Evolutionary conservation across 2,113 vertebrate species (phyloP), one percentile per base, ranked within the genome.

Genomic region (Pavo muticus): DNA sequence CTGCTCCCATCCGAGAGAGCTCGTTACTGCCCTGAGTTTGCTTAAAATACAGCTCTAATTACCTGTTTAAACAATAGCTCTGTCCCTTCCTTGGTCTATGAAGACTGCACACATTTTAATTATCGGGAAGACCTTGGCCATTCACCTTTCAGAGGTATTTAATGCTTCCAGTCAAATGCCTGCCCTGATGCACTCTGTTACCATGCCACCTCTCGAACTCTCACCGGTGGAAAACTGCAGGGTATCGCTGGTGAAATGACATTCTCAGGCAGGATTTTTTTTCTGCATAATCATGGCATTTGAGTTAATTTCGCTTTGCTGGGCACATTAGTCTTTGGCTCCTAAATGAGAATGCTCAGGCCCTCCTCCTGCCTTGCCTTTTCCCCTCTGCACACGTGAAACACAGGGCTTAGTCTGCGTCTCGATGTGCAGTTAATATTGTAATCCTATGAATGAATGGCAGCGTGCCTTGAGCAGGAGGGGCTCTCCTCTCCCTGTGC

Each of bases 161-260:
- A 98, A 98, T 97, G 95, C 95, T 97, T 96, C 95, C 94, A 97
- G 97, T 98, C 97, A 97, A 97, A 98, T 95, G 96, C 94, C 96
- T 95, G 96, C 97, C 95, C 96, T 88, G 93, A 84, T 96, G 95
- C 94, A 93, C 97, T 97, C 96, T 96, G 96, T 97, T 97, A 97
- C 95, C 83, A 77, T 37, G 88, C 96, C 96, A 97, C 97, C 97
- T 97, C 95, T 96, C 32, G 86, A 97, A 97, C 96, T 95, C 74
- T 29, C 13, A 8, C 94, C 45, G 81, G 95, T 1, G 8, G 96
- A 95, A 97, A 97, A 85, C 97, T 95, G 95, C 96, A 97, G 97
- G 97, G 94, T 96, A 70, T 94, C 6, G 5, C 80, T 32, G 61
- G 79, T 64, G 94, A 94, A 83, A 91, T n/a, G 84, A 94, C 95